Evolutionary conservation across 1,140 invertebrate genomes (phyloP).

Genomic region (Chironomus tepperi): DNA sequence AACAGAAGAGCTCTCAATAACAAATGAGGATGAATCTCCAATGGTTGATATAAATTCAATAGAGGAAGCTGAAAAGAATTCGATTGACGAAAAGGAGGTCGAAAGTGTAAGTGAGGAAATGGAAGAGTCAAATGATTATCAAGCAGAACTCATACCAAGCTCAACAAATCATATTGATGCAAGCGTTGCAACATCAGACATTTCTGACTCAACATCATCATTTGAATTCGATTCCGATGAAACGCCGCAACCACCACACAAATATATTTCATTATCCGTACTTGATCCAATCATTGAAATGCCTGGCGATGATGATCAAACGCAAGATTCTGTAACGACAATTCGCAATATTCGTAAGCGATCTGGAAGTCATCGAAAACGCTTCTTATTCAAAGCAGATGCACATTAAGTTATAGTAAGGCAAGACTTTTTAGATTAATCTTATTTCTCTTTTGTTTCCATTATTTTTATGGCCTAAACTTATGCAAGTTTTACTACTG

Average conservation of each 20-base stretch:
- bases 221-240: neutral
- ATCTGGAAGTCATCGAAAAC: neutral
- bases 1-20: neutral
- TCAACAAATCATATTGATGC: neutral
- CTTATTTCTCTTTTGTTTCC: too few relatives aligned
- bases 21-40: neutral
- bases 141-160: slow-evolving; percentile 16
- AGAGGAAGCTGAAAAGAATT: slow-evolving; percentile 4
- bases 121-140: slow-evolving; percentile 16
- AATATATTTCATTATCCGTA: neutral
- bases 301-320: neutral
- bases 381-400: slow-evolving; percentile 1
- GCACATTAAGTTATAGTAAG: neutral
- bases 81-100: neutral
- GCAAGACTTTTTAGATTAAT: neutral
- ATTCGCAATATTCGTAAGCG: neutral
- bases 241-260: neutral
- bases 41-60: too few relatives aligned
- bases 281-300: slow-evolving; percentile 11
- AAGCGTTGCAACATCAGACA: neutral
- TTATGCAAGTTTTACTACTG: too few relatives aligned
- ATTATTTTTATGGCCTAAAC: too few relatives aligned
- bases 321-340: neutral
- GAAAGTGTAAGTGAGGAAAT: neutral
- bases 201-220: neutral